Percentiles rank a stretch among this genome's conserved stretches.
phyloP scores from a whole-genome alignment of 2,113 vertebrate species.

The Hyperopisus bebe region DNA sequence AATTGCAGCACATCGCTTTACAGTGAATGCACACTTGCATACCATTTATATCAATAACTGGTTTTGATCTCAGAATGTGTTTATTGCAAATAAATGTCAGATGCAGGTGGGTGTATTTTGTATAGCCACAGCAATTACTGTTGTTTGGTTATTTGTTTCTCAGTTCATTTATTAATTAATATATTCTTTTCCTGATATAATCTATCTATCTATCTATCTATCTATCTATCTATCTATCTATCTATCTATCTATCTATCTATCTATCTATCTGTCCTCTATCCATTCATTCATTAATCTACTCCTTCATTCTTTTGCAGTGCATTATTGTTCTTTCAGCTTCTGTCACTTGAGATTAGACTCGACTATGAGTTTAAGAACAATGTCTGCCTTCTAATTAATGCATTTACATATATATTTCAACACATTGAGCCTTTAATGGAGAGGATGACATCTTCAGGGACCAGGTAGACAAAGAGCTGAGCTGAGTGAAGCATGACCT shows the following conservation, averaged over 20 bases:
- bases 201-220: not conserved
- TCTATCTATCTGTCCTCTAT: not conserved
- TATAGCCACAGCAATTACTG: not conserved
- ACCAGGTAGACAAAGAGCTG: not conserved
- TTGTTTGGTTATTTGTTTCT: not conserved
- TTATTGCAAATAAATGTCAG: not conserved
- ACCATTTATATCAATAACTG: too few relatives aligned
- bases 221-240: not conserved
- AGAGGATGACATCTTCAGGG: not conserved
- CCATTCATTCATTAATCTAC: not conserved
- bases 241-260: not conserved
- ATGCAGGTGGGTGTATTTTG: not conserved
- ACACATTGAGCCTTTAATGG: not conserved
- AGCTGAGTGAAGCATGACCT: not conserved
- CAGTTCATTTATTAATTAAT: not conserved
- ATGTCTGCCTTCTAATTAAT: not conserved
- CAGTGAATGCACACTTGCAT: too few relatives aligned
- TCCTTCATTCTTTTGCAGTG: not conserved
- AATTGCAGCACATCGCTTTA: too few relatives aligned
- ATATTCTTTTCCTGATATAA: not conserved
- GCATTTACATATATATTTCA: not conserved
- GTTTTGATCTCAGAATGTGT: not conserved
- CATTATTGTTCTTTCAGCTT: conserved; percentile 15
- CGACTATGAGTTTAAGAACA: not conserved
- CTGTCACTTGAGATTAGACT: conserved; percentile 14